These are phyloP conservation scores for Hirudo medicinalis DNA, from an alignment of 1,140 invertebrate genomes.

Conservation along the genomic window DNA sequence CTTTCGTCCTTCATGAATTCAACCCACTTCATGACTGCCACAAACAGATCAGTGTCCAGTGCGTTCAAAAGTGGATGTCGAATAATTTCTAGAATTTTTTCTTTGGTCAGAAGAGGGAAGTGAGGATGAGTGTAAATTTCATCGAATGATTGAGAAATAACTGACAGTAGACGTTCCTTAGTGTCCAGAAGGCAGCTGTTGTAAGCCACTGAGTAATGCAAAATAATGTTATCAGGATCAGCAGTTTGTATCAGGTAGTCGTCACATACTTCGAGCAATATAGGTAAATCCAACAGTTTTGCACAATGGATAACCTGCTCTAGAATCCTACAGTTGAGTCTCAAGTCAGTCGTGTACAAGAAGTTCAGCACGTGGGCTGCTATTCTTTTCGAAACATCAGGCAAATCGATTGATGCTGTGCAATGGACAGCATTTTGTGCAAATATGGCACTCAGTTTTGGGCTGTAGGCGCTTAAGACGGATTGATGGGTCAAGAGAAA, in stretches of 20 bases:
- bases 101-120: slow-evolving; percentile 15
- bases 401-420: slow-evolving; percentile 19
- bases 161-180: neutral
- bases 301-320: slow-evolving; percentile 18
- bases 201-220: slow-evolving; percentile 18
- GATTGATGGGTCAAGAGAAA: slow-evolving; percentile 22
- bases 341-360: slow-evolving; percentile 25
- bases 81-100: slow-evolving; percentile 14
- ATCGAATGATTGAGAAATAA: slow-evolving; percentile 11
- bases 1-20: slow-evolving; percentile 19
- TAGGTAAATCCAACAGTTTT: slow-evolving; percentile 18
- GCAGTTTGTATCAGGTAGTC: slow-evolving; percentile 20
- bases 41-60: slow-evolving; percentile 22
- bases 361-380: slow-evolving; percentile 21
- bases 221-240: slow-evolving; percentile 22
- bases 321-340: slow-evolving; percentile 19
- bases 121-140: slow-evolving; percentile 20
- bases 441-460: slow-evolving; percentile 16
- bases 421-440: slow-evolving; percentile 10
- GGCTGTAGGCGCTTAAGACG: slow-evolving; percentile 23
- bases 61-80: slow-evolving; percentile 12
- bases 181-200: slow-evolving; percentile 19
- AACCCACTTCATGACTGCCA: slow-evolving; percentile 22
- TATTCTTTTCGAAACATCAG: slow-evolving; percentile 18
- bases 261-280: slow-evolving; percentile 14